Evolutionary conservation across 2,888 invertebrate genomes (phyloP), one percentile per base, ranked within the genome.

Genomic region (Dromius quadrimaculatus): DNA sequence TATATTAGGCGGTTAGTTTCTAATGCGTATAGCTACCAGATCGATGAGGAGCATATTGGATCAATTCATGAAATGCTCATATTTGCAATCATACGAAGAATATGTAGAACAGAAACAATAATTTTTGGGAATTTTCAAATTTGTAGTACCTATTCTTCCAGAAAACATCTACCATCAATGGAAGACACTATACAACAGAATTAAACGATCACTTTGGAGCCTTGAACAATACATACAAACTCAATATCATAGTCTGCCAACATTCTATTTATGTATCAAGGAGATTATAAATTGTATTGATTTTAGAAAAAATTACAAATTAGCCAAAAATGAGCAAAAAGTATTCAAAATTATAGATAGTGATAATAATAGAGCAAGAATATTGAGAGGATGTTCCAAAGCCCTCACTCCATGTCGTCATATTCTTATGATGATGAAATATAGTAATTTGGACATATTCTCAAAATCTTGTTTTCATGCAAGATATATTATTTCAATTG

Each of bases 351-450:
- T n/a, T n/a, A n/a, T n/a, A n/a, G n/a, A n/a, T n/a, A n/a, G n/a
- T 61, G 20, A 63, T 41, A 41, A 22, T 19, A n/a, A 41, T 63
- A 47, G 70, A 70, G 63, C 50, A 70, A 70, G 47, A 38, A 47
- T 70, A 36, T 23, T 57, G 57, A 41, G 34, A 71, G 54, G 64
- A 64, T 63, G 50, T 71, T 71, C 54, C 64, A 41, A 71, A 71
- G 43, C 34, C 59, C 59, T 71, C 65, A 64, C 32, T 11, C 15
- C 61, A 61, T 61, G 34, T 61, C 28, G 13, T 54, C 34, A 61
- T 61, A 36, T 17, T 61, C 11, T 34, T 32, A 61, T n/a, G n/a
- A n/a, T n/a, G n/a, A n/a, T n/a, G n/a, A 61, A 61, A 61, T n/a
- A 36, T 34, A 61, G 34, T 61, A 61, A 61, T 34, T 32, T 61